Percentiles rank a stretch among this genome's conserved stretches.
phyloP scores from a whole-genome alignment of 2,113 vertebrate species.

The Geococcyx californianus region DNA sequence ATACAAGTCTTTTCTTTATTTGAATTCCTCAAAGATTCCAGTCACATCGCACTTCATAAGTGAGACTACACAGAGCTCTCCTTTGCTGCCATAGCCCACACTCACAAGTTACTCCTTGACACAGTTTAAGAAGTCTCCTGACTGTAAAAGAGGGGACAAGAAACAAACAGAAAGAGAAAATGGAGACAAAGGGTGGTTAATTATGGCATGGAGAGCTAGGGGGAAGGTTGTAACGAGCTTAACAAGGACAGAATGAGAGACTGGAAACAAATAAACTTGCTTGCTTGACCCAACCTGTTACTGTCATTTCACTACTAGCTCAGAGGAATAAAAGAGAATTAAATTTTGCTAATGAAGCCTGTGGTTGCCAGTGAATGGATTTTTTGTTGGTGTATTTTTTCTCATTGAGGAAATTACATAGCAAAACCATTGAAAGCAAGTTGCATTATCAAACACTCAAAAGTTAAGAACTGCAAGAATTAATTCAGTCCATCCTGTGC shows the following conservation, averaged over 20 bases:
- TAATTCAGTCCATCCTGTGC: constrained; percentile 52
- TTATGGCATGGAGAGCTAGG: not conserved
- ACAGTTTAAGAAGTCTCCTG: not conserved
- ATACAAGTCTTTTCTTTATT: not conserved
- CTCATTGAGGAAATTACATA: not conserved
- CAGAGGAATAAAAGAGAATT: not conserved
- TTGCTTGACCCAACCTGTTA: not conserved
- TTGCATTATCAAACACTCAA: constrained; percentile 8
- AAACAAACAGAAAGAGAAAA: not conserved
- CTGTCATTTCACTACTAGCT: not conserved
- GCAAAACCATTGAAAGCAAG: not conserved
- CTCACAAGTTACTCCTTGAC: not conserved
- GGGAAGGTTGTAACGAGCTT: not conserved
- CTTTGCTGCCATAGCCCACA: not conserved
- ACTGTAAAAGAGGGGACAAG: not conserved
- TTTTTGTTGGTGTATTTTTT: not conserved
- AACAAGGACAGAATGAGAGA: not conserved
- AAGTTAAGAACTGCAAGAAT: constrained; percentile 62
- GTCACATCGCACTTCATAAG: not conserved
- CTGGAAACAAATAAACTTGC: not conserved
- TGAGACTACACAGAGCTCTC: not conserved
- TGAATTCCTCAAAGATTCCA: not conserved
- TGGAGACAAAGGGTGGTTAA: not conserved
- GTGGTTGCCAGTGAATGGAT: not conserved
- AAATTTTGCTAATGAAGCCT: not conserved